phyloP scores from a whole-genome alignment of 2,113 vertebrate species.

The Barnardius zonarius region DNA sequence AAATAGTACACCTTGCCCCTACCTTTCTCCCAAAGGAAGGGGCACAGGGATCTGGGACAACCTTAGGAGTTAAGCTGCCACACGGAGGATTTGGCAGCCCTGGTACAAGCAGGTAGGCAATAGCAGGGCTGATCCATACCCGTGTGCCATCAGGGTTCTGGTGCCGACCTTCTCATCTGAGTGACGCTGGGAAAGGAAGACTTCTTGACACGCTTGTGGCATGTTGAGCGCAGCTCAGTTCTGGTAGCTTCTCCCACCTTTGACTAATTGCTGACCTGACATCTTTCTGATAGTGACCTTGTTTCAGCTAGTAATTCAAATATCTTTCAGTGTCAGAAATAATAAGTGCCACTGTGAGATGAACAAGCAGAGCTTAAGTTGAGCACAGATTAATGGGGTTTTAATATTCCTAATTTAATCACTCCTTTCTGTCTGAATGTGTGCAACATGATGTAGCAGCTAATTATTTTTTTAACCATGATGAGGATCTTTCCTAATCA shows the following conservation, averaged over 20 bases:
- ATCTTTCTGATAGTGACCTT: conserved; percentile 74
- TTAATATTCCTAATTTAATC: conserved; percentile 92
- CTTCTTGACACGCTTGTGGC: neutral
- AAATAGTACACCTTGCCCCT: neutral
- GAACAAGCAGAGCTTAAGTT: conserved; percentile 80
- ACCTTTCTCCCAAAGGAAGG: neutral
- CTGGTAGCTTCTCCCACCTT: conserved; percentile 57
- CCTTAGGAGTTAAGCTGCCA: neutral
- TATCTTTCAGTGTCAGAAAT: conserved; percentile 77
- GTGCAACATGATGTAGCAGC: conserved; percentile 84
- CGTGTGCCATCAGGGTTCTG: accelerated
- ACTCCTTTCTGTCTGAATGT: conserved; percentile 83
- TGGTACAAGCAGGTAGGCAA: neutral
- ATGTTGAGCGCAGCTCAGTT: conserved; percentile 39
- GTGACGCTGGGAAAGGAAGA: neutral
- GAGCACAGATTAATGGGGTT: conserved; percentile 90
- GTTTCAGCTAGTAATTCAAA: conserved; percentile 74
- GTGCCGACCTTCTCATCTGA: neutral
- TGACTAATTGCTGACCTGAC: conserved; percentile 78
- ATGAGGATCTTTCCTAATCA: conserved; percentile 86
- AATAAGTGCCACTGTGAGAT: conserved; percentile 72
- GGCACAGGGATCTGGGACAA: neutral
- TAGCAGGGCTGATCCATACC: neutral
- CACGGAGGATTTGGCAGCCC: neutral
- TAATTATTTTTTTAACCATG: conserved; percentile 93